Base-by-base conservation (phyloP, 2,888 invertebrate genomes). In the Tortrix viridana region DNA sequence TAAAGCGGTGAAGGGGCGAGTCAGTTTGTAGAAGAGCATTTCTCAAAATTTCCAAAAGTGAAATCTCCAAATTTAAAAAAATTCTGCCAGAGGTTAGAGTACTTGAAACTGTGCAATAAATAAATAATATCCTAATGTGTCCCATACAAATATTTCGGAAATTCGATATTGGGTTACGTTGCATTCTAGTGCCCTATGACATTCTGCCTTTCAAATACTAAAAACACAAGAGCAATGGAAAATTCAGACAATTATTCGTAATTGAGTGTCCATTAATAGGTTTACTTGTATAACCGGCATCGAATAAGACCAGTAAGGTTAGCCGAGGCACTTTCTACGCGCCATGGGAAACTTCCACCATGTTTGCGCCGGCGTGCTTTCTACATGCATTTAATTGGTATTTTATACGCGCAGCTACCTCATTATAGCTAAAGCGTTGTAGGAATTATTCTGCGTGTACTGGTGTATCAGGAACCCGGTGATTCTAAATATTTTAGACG, bases 291-390 rank as follows among this genome's bases (percentile, higher is more conserved):
- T 59, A 62, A 62, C 44, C 19, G 22, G 62, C 61, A 55, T 57
- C 44, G 38, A 65, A 60, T 56, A 58, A 32, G 32, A 60, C 61
- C 48, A 48, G 57, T 52, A 65, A 65, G 65, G 62, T 62, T 62
- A 62, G 57, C 52, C 53, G 65, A 44, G 37, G 20, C 80, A 88
- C 89, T 89, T 89, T 89, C 89, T 88, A 85, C 67, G 73, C 73
- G 74, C 78, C 82, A 89, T 89, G 89, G 86, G 89, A 89, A 88
- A 81, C 81, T 79, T 81, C 79, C 72, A 76, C 79, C 72, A 76
- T 78, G 76, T 79, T 77, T 74, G 76, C 75, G 74, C 77, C 74
- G 77, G 62, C 59, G 65, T 67, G 69, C 73, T 76, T 77, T 76
- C 76, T 77, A 75, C 57, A 49, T 41, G 53, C 46, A 50, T 52